phyloP scores from a whole-genome alignment of 2,888 invertebrate species.

The Meiosimyza decipiens region DNA sequence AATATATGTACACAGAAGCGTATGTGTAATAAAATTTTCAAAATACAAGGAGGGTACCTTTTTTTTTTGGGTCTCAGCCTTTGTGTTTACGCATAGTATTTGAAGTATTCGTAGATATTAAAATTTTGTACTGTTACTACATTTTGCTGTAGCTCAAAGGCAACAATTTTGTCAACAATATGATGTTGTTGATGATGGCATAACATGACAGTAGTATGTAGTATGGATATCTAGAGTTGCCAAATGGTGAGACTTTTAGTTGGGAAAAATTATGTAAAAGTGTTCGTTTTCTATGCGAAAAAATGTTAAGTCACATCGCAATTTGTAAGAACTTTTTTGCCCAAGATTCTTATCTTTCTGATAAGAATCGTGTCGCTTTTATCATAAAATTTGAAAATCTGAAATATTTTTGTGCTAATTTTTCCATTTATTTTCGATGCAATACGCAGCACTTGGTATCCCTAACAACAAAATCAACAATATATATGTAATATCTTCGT shows the following conservation, averaged over 20 bases:
- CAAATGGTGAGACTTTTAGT: neutral
- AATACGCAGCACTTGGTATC: no score
- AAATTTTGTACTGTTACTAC: no score
- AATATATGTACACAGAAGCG: neutral
- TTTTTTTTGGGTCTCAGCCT: neutral
- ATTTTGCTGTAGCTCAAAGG: neutral
- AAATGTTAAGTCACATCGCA: no score
- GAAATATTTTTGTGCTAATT: no score
- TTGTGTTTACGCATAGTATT: neutral
- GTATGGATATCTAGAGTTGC: neutral
- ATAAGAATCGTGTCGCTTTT: no score
- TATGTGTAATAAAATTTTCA: conserved; percentile 22
- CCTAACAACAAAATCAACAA: no score
- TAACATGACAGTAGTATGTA: neutral
- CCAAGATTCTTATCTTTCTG: no score
- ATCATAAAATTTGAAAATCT: no score
- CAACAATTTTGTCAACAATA: conserved; percentile 6
- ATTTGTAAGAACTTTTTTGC: no score
- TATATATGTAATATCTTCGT: no score
- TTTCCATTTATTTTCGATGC: no score
- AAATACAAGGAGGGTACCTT: neutral
- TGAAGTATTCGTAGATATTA: neutral
- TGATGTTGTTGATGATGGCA: conserved; percentile 10
- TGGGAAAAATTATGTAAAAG: neutral
- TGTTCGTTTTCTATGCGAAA: no score